Percentiles rank a stretch among this genome's conserved stretches.
These are phyloP conservation scores for Sminthurinus signatus DNA, from an alignment of 1,140 invertebrate genomes.

Conservation along the genomic window DNA sequence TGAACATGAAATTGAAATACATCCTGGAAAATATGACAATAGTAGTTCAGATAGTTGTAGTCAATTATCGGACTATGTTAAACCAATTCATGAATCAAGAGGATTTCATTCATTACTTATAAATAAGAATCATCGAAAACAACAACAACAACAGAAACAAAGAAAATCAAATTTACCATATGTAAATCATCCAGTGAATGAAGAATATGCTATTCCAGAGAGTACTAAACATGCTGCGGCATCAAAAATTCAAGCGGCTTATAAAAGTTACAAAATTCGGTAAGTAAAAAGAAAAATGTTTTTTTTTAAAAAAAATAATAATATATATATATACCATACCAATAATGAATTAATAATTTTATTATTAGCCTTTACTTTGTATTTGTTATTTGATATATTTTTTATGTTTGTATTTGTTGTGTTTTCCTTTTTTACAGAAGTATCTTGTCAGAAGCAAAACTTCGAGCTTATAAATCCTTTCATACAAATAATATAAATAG, in stretches of 20 bases:
- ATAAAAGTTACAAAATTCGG: constrained; percentile 17
- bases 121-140: too few relatives aligned
- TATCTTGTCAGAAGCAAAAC: constrained; percentile 15
- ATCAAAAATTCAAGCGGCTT: constrained; percentile 22
- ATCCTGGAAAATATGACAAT: neutral
- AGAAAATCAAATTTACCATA: too few relatives aligned
- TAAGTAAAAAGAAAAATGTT: too few relatives aligned
- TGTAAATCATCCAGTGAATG: too few relatives aligned
- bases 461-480: neutral
- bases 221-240: constrained; percentile 6
- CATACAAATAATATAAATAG: neutral
- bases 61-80: neutral
- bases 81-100: neutral
- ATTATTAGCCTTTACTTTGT: too few relatives aligned
- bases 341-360: too few relatives aligned
- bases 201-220: neutral
- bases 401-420: too few relatives aligned
- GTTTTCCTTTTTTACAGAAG: too few relatives aligned
- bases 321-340: too few relatives aligned
- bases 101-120: neutral
- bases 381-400: too few relatives aligned
- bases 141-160: too few relatives aligned
- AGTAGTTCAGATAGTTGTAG: neutral
- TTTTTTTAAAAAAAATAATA: too few relatives aligned
- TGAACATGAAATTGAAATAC: neutral